These are phyloP conservation scores for Euplexia lucipara DNA, from an alignment of 2,888 invertebrate species.

Conservation along the genomic window DNA sequence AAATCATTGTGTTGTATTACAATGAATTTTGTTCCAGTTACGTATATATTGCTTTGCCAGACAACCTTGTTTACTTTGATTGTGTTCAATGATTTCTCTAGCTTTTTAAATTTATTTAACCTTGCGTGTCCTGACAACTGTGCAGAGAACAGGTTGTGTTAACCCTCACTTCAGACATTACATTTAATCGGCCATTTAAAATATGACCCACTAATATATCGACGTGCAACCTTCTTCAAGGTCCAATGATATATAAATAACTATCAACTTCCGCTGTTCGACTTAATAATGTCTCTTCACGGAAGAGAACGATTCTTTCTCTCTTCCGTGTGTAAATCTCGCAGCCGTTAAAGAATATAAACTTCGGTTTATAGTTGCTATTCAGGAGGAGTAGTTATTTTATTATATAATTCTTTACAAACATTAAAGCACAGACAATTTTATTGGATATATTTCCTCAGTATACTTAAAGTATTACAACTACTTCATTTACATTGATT, in stretches of 20 bases:
- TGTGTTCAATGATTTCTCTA: conserved; percentile 5
- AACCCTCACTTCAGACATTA: conserved; percentile 30
- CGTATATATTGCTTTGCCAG: not conserved
- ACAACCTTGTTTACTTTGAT: conserved; percentile 5
- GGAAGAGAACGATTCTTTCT: too few relatives aligned
- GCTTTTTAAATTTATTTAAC: conserved; percentile 27
- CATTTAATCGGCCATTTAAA: conserved; percentile 16
- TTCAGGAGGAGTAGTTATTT: too few relatives aligned
- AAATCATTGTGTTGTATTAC: not conserved
- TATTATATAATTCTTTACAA: too few relatives aligned
- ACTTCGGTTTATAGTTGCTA: too few relatives aligned
- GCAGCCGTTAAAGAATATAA: too few relatives aligned
- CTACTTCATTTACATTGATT: not conserved
- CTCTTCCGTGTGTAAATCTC: too few relatives aligned
- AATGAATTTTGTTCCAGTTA: not conserved
- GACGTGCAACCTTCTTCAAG: conserved; percentile 29
- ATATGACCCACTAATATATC: conserved; percentile 28
- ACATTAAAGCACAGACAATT: too few relatives aligned
- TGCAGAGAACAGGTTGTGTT: conserved; percentile 3
- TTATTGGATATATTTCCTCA: not conserved
- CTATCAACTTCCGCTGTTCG: conserved; percentile 34
- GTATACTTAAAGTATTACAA: not conserved
- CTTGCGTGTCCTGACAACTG: conserved; percentile 37
- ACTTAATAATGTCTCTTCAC: not conserved
- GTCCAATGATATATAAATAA: conserved; percentile 12